Conservation (phyloP, 2,888 invertebrate species). For the Cybosia mesomella region DNA sequence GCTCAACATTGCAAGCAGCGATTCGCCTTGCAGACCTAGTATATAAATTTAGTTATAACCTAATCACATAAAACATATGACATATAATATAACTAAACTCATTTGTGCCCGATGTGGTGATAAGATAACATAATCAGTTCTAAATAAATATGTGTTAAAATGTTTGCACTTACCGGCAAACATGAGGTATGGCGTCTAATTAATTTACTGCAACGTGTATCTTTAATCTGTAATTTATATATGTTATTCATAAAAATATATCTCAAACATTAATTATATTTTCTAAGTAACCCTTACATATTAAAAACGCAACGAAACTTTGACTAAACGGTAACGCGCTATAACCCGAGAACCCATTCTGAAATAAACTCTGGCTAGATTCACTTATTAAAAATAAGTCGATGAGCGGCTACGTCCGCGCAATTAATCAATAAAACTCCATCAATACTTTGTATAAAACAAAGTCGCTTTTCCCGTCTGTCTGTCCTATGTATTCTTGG, state of each 20-base stretch:
- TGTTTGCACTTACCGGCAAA: conserved; percentile 81
- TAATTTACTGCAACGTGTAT: conserved; percentile 81
- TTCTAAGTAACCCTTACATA: neutral
- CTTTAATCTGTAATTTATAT: conserved; percentile 79
- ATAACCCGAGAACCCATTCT: neutral
- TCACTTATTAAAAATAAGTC: neutral
- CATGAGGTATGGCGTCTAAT: conserved; percentile 75
- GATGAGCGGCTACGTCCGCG: neutral
- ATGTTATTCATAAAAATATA: conserved; percentile 21
- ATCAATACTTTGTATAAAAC: too few relatives aligned
- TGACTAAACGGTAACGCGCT: too few relatives aligned
- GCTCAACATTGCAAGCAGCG: too few relatives aligned
- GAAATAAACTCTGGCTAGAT: neutral
- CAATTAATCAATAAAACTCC: too few relatives aligned
- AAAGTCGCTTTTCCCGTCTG: too few relatives aligned
- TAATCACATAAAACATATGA: conserved; percentile 24
- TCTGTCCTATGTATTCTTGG: too few relatives aligned
- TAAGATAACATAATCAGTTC: conserved; percentile 39
- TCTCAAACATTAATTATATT: neutral
- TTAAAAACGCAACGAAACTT: neutral
- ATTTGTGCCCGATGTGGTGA: conserved; percentile 37
- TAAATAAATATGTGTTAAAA: conserved; percentile 47
- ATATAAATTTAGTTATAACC: conserved; percentile 16
- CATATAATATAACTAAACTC: conserved; percentile 32
- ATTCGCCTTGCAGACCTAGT: too few relatives aligned